Base-by-base conservation (phyloP, 2,888 invertebrate genomes). In the Mythimna impura region DNA sequence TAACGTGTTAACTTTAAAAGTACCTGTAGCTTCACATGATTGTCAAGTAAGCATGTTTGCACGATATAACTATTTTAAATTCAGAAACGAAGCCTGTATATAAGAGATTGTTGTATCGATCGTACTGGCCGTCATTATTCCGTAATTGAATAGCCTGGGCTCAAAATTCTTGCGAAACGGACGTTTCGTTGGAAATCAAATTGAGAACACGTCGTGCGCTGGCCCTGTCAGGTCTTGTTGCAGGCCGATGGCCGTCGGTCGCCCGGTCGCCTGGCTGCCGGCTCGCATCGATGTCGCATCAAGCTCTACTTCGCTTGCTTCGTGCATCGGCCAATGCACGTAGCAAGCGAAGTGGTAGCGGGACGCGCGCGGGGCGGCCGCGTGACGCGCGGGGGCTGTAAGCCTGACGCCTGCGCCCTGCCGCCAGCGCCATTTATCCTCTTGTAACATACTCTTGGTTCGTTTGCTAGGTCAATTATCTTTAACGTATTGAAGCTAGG, bases 381-480 rank as follows among this genome's bases (percentile, higher is more conserved):
- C 92, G 93, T 87, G 93, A 70, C 86, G 91, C 81, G 91, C 94
- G 89, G 93, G 94, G 88, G 92, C 83, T 89, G 85, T 88, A 86
- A 79, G 76, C 87, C 83, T 85, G 88, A 91, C 94, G 95, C 94
- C 90, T 94, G 95, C 95, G 95, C 94, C 74, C 74, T 80, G 63
- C 88, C 79, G 78, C 80, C 89, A 87, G 76, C 90, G 90, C 91
- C 92, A 92, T 93, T 92, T 92, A 92, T 92, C 90, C 90, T 88
- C 91, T 89, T 91, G 91, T 93, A 93, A 91, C 91, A 88, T 90
- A 91, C 91, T 89, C 90, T 90, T 89, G 90, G 91, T 92, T 93
- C 92, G 93, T 93, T 94, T 92, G 91, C 91, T 92, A 90, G 89
- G 88, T 92, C 93, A 94, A 94, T 95, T 94, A 94, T 93, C 90